A percentile compares a stretch with the other conserved stretches of the same genome.
Evolutionary conservation across 2,113 vertebrate species (phyloP).

Genomic region (Phocoena phocoena): DNA sequence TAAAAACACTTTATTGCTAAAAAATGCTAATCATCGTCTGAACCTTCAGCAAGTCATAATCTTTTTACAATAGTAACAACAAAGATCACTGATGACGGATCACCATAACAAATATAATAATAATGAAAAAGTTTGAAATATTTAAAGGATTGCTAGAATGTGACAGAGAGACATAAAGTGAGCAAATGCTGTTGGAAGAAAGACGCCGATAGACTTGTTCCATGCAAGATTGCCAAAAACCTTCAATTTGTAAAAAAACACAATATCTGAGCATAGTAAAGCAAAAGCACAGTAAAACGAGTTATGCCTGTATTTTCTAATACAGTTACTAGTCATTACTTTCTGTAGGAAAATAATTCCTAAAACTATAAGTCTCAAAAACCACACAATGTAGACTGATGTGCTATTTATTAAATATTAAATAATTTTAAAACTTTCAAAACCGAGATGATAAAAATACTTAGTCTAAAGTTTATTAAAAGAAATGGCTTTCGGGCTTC

Average conservation of each 20-base stretch:
- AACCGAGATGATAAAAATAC: not conserved
- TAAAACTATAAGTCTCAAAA: conserved; percentile 14
- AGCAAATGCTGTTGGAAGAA: not conserved
- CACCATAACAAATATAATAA: not conserved
- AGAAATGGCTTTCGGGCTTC: not conserved
- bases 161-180: not conserved
- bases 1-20: not conserved
- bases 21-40: not conserved
- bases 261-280: not conserved
- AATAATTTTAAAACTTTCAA: not conserved
- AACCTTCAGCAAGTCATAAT: not conserved
- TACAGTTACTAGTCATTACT: not conserved
- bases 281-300: not conserved
- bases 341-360: not conserved
- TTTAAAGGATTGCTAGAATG: not conserved
- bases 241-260: not conserved
- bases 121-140: not conserved
- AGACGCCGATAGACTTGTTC: not conserved
- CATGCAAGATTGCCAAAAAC: not conserved
- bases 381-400: not conserved
- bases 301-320: not conserved
- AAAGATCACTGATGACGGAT: not conserved
- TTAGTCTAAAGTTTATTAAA: not conserved
- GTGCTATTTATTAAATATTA: conserved; percentile 1
- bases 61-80: not conserved